These are phyloP conservation scores for Anisognathus igniventris DNA, from an alignment of 2,797 vertebrate genomes.

Conservation along the genomic window DNA sequence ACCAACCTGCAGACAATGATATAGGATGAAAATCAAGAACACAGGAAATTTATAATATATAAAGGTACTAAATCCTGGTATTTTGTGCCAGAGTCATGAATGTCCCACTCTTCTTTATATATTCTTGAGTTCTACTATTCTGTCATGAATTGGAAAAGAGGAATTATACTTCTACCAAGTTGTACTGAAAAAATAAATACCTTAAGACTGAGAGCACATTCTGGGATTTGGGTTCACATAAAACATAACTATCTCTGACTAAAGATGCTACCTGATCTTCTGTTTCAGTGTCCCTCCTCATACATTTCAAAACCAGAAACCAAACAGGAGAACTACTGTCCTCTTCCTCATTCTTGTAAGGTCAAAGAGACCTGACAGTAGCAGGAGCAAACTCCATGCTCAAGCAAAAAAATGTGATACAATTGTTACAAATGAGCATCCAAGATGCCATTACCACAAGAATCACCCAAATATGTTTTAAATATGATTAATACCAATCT, in stretches of 20 bases:
- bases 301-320: background rate
- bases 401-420: background rate
- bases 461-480: background rate
- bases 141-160: background rate
- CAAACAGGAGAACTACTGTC: background rate
- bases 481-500: background rate
- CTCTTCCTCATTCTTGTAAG: background rate
- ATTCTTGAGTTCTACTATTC: background rate
- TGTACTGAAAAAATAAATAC: background rate
- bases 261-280: background rate
- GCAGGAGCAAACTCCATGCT: background rate
- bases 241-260: background rate
- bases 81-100: background rate
- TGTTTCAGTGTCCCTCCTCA: background rate
- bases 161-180: background rate
- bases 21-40: background rate
- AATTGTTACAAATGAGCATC: background rate
- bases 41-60: background rate
- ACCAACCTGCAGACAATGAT: background rate
- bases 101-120: background rate
- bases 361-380: background rate
- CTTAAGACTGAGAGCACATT: background rate
- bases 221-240: background rate
- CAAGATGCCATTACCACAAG: background rate
- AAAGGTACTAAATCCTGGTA: background rate